Base-by-base conservation (phyloP, 2,888 invertebrate species). In the Omphaloscelis lunosa region DNA sequence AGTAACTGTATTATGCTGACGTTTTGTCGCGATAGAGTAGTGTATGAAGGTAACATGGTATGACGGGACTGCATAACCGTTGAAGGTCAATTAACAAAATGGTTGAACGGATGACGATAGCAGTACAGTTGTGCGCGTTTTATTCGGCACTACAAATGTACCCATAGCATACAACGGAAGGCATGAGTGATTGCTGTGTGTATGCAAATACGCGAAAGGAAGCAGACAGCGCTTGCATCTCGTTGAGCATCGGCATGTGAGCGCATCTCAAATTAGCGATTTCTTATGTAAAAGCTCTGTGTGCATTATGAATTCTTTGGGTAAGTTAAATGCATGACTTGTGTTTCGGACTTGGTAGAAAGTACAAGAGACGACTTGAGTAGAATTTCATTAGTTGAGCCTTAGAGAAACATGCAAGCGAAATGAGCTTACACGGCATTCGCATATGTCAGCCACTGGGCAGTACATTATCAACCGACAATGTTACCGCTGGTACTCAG, bases 131-230 rank as follows among this genome's bases (percentile, higher is more conserved):
- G 39, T 39, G 39, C 9, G 41, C 41, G 51, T 51, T 51, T 20
- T 15, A 61, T 79, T 61, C 34, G 27, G 17, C 17, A 15, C n/a
- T 39, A 51, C 58, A 27, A 41, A 56, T 20, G 15, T 48, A 17
- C 48, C 8, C 12, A 69, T 23, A 45, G 48, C 45, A 29, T 48
- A 56, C 61, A 45, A 41, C 48, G 29, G 34, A 23, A 17, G 17
- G 11, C 67, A 56, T 63, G 62, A 79, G 63, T 78, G 79, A 79
- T 71, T 58, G 56, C 63, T 51, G n/a, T 56, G 5, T 56, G 41
- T 53, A 81, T 81, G 51, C 51, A 51, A 66, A 82, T 56, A 53
- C 15, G 48, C 27, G 45, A 66, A 29, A 2, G 53, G 63, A 59
- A 75, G 53, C 67, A 17, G 20, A 53, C 48, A 45, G n/a, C 12